Evolutionary conservation across 2,113 vertebrate genomes (phyloP), one percentile per base, ranked within the genome.

Genomic region (Alexandromys fortis): DNA sequence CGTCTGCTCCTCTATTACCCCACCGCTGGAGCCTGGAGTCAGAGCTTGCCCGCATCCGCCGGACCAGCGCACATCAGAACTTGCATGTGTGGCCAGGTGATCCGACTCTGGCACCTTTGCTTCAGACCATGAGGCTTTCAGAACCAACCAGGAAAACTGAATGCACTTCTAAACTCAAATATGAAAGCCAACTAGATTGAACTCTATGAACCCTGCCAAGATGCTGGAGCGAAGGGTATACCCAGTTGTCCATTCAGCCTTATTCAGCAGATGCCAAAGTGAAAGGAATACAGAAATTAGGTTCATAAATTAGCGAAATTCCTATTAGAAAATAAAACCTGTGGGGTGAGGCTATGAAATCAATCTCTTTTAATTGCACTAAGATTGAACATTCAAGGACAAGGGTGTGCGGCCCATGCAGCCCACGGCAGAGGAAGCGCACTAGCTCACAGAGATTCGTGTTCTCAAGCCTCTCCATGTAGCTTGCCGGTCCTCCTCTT

Each of bases 261-360:
- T 91, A 35, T 7, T 87, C 33, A 91, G 33, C 26, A 89, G 68
- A 91, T 89, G 52, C 21, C 78, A 75, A 55, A 73, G 47, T 1
- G 7, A 83, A 70, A 61, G 17, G 13, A 79, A 83, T 45, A 38
- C 4, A 83, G 68, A 88, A 77, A 93, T 85, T 13, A 86, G 42
- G 21, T 49, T 93, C 12, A 30, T 61, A 77, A 17, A 7, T 90
- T 38, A 55, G 22, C 33, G 22, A 75, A 87, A 89, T 12, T 33
- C 28, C 22, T 52, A 52, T 38, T 63, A 91, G 90, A 49, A 94
- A 92, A 95, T 49, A 78, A 81, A 87, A 58, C 55, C 22, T 12
- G 3, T 30, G n/a, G 47, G 73, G 17, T 61, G 86, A 70, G 73
- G 0, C 65, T 65, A 58, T 82, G 28, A 92, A 94, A 79, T 58